Conservation (phyloP, 2,797 vertebrate species). For the Neoniphon sammara region DNA sequence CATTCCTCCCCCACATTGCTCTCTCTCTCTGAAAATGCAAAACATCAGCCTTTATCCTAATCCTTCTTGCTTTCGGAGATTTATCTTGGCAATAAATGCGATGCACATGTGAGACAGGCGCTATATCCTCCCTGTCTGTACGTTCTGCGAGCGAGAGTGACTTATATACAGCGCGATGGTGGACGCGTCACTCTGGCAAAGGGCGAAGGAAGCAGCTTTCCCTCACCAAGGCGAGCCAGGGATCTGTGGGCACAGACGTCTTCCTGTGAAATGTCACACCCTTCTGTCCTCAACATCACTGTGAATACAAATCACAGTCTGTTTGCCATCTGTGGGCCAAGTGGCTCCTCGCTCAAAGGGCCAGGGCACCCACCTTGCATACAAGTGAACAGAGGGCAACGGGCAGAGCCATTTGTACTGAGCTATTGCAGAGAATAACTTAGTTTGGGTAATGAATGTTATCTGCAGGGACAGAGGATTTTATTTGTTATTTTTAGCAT, state of each 20-base stretch:
- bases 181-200: slow-evolving; percentile 34
- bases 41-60: not conserved
- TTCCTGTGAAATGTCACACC: slow-evolving; percentile 85
- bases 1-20: not conserved
- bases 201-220: slow-evolving; percentile 18
- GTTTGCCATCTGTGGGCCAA: slow-evolving; percentile 82
- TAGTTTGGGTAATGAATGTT: slow-evolving; percentile 14
- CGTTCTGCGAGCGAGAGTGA: slow-evolving; percentile 29
- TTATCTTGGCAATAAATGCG: slow-evolving; percentile 31
- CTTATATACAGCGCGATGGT: slow-evolving; percentile 49
- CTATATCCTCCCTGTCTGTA: slow-evolving; percentile 22
- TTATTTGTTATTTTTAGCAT: not conserved
- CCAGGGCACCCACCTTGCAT: slow-evolving; percentile 45
- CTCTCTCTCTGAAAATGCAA: not conserved
- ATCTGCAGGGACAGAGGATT: slow-evolving; percentile 7
- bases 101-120: slow-evolving; percentile 34
- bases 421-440: slow-evolving; percentile 2
- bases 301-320: slow-evolving; percentile 82
- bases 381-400: slow-evolving; percentile 32
- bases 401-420: slow-evolving; percentile 21
- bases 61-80: not conserved
- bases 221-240: slow-evolving; percentile 47
- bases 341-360: slow-evolving; percentile 48
- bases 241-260: slow-evolving; percentile 77
- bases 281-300: slow-evolving; percentile 75